Base-by-base conservation (phyloP, 1,140 invertebrate genomes). In the Brachionus plicatilis region DNA sequence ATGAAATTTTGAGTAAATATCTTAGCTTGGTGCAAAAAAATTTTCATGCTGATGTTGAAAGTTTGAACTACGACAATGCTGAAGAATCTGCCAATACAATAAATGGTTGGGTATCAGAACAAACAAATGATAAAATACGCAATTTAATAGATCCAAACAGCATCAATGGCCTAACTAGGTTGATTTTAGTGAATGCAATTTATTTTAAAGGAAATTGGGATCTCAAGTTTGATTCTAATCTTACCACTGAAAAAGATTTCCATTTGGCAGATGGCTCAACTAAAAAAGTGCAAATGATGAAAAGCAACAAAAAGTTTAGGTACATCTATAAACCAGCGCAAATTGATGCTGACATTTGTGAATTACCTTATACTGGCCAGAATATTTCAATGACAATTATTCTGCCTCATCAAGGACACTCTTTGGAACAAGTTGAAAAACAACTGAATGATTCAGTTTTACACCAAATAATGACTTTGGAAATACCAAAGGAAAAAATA, bases 161-260 rank as follows among this genome's bases (percentile, higher is more conserved):
- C 87, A 2, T 91, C 91, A 2, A 88, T 4, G 85, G 90, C 0
- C 79, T 85, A 0, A 94, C 93, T 0, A 91, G 89, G 27, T 88
- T 94, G 12, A 91, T 94, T 17, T 87, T 94, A n/a, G 93, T 93
- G 8, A 94, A 93, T 85, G 93, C 93, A 0, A 88, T 94, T 4
- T 94, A 94, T 85, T 95, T 95, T 82, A 93, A 92, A 86, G 94
- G 92, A 12, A 91, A 92, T 70, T 95, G 94, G 94, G 91, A 93
- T 45, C 90, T 90, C n/a, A 91, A 92, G 65, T 95, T 95, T 86
- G 88, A 92, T 7, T 86, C 87, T 0, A 87, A 88, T 2, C 85
- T 87, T 12, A 94, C 93, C 0, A 91, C 88, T 83, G 75, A 84
- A 45, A 76, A 85, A 20, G 80, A 82, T 11, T 90, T 91, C 17